Conservation (phyloP, 2,797 vertebrate genomes). For the Mallotus villosus region DNA sequence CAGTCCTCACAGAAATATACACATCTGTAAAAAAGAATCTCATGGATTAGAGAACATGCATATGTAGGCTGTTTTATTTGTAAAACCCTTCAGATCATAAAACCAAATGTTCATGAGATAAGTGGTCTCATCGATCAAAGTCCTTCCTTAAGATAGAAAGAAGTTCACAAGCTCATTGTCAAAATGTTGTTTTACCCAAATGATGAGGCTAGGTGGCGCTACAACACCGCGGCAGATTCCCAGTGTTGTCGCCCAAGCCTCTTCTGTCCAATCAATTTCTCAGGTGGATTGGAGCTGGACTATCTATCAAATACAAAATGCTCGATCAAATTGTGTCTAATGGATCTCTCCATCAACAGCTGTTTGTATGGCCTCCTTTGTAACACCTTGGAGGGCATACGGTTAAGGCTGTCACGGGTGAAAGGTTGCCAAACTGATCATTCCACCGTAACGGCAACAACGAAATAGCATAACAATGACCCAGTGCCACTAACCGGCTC, state of each 20-base stretch:
- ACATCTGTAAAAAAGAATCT: neutral
- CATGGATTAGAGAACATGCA: neutral
- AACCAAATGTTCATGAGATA: too few relatives aligned
- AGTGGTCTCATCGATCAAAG: too few relatives aligned
- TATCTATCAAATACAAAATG: too few relatives aligned
- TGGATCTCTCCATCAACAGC: neutral
- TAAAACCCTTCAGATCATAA: too few relatives aligned
- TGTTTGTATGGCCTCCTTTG: neutral
- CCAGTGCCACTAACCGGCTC: neutral
- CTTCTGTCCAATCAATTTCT: neutral
- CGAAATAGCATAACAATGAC: neutral
- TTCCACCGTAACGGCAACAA: neutral
- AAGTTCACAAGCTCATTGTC: too few relatives aligned
- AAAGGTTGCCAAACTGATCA: neutral
- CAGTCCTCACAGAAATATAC: neutral
- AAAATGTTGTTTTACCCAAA: neutral
- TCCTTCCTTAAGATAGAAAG: too few relatives aligned
- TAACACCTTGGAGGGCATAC: neutral
- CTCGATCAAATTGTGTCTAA: too few relatives aligned
- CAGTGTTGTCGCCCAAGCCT: neutral
- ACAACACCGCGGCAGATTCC: neutral
- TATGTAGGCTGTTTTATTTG: neutral
- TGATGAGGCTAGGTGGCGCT: slow-evolving; percentile 55
- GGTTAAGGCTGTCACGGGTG: neutral
- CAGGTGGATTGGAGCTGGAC: neutral